These are phyloP conservation scores for Xanthia togata DNA, from an alignment of 2,888 invertebrate genomes.

Conservation along the genomic window DNA sequence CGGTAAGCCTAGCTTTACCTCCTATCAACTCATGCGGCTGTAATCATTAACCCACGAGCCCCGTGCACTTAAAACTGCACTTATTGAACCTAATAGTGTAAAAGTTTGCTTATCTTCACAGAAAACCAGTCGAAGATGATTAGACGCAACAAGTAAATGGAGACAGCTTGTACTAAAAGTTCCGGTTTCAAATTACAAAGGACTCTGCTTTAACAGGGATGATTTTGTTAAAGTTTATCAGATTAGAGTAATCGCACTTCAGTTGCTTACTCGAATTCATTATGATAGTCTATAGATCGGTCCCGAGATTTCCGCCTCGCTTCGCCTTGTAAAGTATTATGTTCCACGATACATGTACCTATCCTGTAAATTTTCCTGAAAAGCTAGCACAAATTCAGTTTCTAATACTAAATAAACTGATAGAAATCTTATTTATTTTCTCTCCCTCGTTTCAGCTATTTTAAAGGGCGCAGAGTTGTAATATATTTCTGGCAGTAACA, in stretches of 20 bases:
- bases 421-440: constrained; percentile 52
- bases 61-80: too few species aligned
- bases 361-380: constrained; percentile 37
- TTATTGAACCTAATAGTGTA: too few species aligned
- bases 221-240: constrained; percentile 54
- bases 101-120: not conserved
- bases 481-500: constrained; percentile 27
- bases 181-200: constrained; percentile 35
- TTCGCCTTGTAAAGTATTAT: constrained; percentile 63
- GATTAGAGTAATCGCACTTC: constrained; percentile 44
- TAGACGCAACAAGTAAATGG: constrained; percentile 40
- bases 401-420: constrained; percentile 44
- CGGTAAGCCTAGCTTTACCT: not conserved
- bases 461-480: not conserved
- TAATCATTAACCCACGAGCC: not conserved
- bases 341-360: constrained; percentile 51
- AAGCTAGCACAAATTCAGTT: constrained; percentile 27
- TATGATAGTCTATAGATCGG: constrained; percentile 70
- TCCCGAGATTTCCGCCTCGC: constrained; percentile 68
- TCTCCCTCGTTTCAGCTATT: constrained; percentile 21
- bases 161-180: constrained; percentile 22
- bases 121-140: constrained; percentile 8
- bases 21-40: not conserved
- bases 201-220: constrained; percentile 14
- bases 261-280: constrained; percentile 66